Conservation (phyloP, 2,113 vertebrate genomes). For the Isichthys henryi region DNA sequence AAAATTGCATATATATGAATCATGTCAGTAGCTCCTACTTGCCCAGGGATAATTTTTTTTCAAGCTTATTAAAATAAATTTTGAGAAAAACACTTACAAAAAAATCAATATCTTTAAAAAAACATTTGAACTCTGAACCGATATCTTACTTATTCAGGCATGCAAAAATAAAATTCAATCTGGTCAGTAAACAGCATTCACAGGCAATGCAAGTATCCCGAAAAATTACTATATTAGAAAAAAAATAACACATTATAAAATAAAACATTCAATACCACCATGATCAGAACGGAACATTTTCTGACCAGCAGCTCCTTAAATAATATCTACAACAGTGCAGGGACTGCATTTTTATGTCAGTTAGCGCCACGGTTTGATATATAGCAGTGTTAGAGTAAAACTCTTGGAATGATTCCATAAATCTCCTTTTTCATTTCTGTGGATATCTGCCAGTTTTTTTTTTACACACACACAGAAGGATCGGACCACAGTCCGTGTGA, state of each 20-base stretch:
- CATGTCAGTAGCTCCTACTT: slow-evolving; percentile 6
- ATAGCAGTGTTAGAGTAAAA: background rate
- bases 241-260: background rate
- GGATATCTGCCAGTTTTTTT: background rate
- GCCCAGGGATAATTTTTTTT: slow-evolving; percentile 30
- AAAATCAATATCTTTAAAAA: slow-evolving; percentile 36
- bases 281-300: background rate
- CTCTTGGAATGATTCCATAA: background rate
- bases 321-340: background rate
- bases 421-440: background rate
- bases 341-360: background rate
- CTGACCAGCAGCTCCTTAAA: background rate
- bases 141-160: slow-evolving; percentile 9
- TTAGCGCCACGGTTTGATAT: background rate
- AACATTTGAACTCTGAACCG: slow-evolving; percentile 30
- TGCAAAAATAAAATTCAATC: background rate
- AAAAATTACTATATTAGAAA: background rate
- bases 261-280: background rate
- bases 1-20: slow-evolving; percentile 16
- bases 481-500: background rate
- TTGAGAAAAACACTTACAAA: slow-evolving; percentile 16
- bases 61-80: slow-evolving; percentile 23
- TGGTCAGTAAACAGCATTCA: background rate
- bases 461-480: background rate
- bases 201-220: background rate